A percentile compares a stretch with the other conserved stretches of the same genome.
These are phyloP conservation scores for Eurystomus gularis DNA, from an alignment of 2,113 vertebrate species.

Conservation along the genomic window DNA sequence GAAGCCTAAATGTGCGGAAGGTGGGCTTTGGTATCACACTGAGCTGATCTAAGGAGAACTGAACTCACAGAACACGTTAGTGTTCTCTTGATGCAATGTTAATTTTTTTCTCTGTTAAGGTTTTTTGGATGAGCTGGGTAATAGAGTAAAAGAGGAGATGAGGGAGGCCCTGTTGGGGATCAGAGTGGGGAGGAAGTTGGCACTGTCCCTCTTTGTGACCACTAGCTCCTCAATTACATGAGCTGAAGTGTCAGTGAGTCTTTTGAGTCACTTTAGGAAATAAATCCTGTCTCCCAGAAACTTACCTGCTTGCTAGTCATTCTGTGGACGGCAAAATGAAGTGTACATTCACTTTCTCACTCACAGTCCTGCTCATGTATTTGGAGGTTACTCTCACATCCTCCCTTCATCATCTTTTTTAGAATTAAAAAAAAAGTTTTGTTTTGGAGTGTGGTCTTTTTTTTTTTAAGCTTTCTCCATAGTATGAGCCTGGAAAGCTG, in stretches of 20 bases:
- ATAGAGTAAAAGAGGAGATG: not conserved
- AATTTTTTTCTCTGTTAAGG: not conserved
- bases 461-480: not conserved
- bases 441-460: too few relatives aligned
- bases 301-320: not conserved
- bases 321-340: not conserved
- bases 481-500: not conserved
- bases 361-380: not conserved
- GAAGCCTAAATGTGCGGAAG: accelerated
- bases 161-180: not conserved
- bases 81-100: not conserved
- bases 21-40: not conserved
- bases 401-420: not conserved
- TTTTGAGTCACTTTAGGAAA: not conserved
- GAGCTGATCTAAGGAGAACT: not conserved
- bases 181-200: not conserved
- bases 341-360: not conserved
- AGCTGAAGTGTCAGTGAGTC: not conserved
- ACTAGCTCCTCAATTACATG: not conserved
- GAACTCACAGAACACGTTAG: not conserved
- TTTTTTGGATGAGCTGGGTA: not conserved
- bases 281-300: not conserved
- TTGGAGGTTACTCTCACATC: not conserved
- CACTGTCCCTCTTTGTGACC: not conserved
- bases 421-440: not conserved